Base-by-base conservation (phyloP, 2,113 vertebrate genomes). In the Actenoides lindsayi region DNA sequence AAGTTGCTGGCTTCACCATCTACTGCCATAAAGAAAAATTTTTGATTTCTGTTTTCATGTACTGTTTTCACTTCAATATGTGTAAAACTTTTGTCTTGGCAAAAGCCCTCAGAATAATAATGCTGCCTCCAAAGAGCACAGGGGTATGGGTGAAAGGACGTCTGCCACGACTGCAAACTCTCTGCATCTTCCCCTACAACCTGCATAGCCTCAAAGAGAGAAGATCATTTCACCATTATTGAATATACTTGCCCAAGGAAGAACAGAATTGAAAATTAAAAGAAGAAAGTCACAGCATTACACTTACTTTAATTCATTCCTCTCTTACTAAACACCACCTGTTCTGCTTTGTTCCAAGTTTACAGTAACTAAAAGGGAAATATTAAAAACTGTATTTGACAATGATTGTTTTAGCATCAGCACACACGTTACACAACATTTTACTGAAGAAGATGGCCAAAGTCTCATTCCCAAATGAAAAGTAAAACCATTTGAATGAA, bases 51-150 rank as follows among this genome's bases (percentile, higher is more conserved):
- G 3, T 68, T 87, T 67, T 92, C 23, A 11, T 9, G 8, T 28
- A 42, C 41, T 81, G 20, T 51, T 92, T 83, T 78, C 51, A 67
- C 23, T 92, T 75, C 21, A 33, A 51, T 6, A 8, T 7, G 8
- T 1, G 1, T 51, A 86, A 74, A 46, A 33, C 30, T 74, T 59
- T 81, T 57, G 4, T 50, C 46, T 92, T 31, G 14, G 64, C 33
- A 69, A 85, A 93, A 81, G 6, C 18, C 27, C n/a, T 78, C 54
- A 39, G 54, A 20, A 31, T 24, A 82, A 69, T 28, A 88, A 25
- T 20, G 21, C 8, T 13, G 20, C 44, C 19, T 56, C 27, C 0
- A 0, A 0, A 56, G 13, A 37, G 5, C 6, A 13, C 21, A 13
- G 27, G 46, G 4, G 3, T 48, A 77, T 12, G 30, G n/a, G 8